Conservation (phyloP, 1,140 invertebrate species). For the Drosophila micromelanica region DNA sequence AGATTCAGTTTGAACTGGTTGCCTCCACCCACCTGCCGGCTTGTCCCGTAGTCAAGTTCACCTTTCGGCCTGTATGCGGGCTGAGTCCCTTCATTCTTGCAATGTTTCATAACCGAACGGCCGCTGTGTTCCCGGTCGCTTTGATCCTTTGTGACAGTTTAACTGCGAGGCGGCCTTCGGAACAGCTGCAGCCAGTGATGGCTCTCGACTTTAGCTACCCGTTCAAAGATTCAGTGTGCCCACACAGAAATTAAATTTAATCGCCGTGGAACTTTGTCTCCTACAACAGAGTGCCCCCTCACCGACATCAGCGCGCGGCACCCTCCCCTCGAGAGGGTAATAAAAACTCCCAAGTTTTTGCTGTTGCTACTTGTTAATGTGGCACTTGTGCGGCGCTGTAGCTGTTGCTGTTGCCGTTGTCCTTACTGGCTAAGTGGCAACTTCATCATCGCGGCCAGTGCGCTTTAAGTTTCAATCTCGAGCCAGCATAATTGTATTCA, state of each 20-base stretch:
- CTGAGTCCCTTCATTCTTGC: constrained; percentile 54
- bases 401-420: constrained; percentile 52
- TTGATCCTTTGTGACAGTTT: constrained; percentile 74
- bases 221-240: constrained; percentile 52
- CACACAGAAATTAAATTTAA: constrained; percentile 77
- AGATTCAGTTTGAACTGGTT: constrained; percentile 13
- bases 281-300: constrained; percentile 14
- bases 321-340: constrained; percentile 55
- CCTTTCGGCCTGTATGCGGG: constrained; percentile 31
- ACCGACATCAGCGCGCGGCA: background rate
- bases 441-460: constrained; percentile 68
- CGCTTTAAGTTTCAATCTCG: constrained; percentile 66
- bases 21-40: constrained; percentile 37
- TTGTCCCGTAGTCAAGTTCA: constrained; percentile 28
- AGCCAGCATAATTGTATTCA: constrained; percentile 77
- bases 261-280: constrained; percentile 63
- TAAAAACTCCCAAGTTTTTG: constrained; percentile 71
- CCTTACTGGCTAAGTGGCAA: constrained; percentile 73
- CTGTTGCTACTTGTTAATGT: constrained; percentile 56
- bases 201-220: constrained; percentile 31
- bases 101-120: constrained; percentile 74
- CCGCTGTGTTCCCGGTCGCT: constrained; percentile 37
- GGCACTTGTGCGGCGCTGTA: constrained; percentile 49
- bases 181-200: constrained; percentile 53
- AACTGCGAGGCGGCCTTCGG: constrained; percentile 18